Evolutionary conservation across 2,797 vertebrate species (phyloP).

Genomic region (Enteromius anoplus): DNA sequence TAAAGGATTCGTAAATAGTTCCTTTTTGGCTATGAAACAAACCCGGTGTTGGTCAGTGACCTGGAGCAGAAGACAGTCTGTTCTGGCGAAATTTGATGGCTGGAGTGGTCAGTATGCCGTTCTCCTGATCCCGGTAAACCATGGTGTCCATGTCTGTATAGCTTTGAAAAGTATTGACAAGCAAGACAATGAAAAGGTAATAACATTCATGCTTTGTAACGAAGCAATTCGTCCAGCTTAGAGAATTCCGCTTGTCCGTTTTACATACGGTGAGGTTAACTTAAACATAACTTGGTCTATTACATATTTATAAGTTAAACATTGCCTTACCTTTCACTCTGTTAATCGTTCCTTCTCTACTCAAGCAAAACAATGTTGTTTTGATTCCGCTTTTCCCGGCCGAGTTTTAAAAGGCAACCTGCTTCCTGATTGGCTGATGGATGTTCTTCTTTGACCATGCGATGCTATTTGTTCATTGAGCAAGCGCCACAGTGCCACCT

Average conservation of each 20-base stretch:
- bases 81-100: constrained; percentile 53
- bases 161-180: neutral
- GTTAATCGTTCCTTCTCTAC: neutral
- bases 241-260: too few species aligned
- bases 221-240: neutral
- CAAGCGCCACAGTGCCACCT: constrained; percentile 1
- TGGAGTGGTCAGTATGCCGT: constrained; percentile 48
- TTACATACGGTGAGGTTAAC: too few species aligned
- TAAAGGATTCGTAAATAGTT: neutral
- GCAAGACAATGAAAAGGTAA: neutral
- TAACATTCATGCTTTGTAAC: neutral
- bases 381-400: constrained; percentile 27
- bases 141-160: constrained; percentile 54
- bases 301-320: neutral
- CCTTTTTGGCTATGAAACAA: neutral
- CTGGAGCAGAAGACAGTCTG: constrained; percentile 60
- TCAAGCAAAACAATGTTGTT: neutral
- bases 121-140: constrained; percentile 59
- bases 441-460: neutral
- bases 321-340: neutral
- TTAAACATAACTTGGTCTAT: neutral
- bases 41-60: neutral
- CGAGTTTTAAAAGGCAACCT: constrained; percentile 59
- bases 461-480: neutral
- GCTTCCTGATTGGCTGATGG: constrained; percentile 58